Conservation (phyloP, 2,888 invertebrate species). For the Acleris sparsana region DNA sequence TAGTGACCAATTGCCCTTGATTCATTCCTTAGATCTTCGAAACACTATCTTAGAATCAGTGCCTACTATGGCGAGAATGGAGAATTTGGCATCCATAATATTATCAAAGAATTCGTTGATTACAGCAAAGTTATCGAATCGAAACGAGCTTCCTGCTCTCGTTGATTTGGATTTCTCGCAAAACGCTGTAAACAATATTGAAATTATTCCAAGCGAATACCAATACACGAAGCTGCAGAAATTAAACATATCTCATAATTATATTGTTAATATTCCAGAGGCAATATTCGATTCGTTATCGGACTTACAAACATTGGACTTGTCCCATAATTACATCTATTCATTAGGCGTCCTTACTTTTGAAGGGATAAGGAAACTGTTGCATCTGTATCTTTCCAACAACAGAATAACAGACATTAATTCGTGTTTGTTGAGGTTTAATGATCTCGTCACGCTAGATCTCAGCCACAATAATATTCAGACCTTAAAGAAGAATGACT, state of each 20-base stretch:
- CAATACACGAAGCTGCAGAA: constrained; percentile 46
- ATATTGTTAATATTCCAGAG: constrained; percentile 51
- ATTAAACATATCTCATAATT: constrained; percentile 60
- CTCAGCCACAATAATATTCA: constrained; percentile 56
- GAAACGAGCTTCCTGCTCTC: constrained; percentile 43
- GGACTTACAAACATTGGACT: constrained; percentile 53
- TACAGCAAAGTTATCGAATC: constrained; percentile 51
- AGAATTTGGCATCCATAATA: constrained; percentile 49
- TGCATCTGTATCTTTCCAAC: constrained; percentile 53
- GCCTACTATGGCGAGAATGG: constrained; percentile 49
- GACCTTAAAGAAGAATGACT: constrained; percentile 49
- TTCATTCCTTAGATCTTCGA: constrained; percentile 51
- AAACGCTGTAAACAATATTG: constrained; percentile 54
- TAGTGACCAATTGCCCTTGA: background rate
- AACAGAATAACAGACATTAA: constrained; percentile 58
- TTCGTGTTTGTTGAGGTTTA: constrained; percentile 58
- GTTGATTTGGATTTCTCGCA: constrained; percentile 57
- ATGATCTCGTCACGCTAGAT: constrained; percentile 51
- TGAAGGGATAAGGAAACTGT: constrained; percentile 58
- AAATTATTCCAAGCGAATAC: constrained; percentile 35
- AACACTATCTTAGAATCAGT: constrained; percentile 42
- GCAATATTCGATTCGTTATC: constrained; percentile 52
- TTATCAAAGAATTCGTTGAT: constrained; percentile 53
- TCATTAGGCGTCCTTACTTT: constrained; percentile 52
- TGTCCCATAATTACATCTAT: constrained; percentile 60